Evolutionary conservation across 2,888 invertebrate genomes (phyloP), one percentile per base, ranked within the genome.

Genomic region (Leptinotarsa peninsularis): DNA sequence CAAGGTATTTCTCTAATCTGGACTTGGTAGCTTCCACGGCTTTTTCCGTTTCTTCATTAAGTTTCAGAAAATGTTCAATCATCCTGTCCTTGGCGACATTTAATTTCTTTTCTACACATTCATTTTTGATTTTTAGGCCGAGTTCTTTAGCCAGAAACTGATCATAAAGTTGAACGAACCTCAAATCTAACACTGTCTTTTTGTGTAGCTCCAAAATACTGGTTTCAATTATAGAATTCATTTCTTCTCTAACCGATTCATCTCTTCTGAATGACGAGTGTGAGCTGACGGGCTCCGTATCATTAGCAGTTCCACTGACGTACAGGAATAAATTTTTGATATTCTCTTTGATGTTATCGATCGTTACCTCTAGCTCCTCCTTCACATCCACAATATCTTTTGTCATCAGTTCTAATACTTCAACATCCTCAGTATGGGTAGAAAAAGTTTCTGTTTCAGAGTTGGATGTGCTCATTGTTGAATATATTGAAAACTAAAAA

Each of bases 121-220:
- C 10, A 4, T 56, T 73, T 5, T 68, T 56, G 15, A 58, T 58
- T 27, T 49, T 27, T 0, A n/a, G 33, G 33, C n/a, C 33, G n/a
- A 67, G 49, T 27, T 67, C 43, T 13, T 68, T 60, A n/a, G 27
- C 52, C 7, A 68, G 5, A 18, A 67, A 68, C 33, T 27, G n/a
- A 63, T 73, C 68, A 27, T 68, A 68, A 4, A 73, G 33, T 33
- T 73, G 33, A 7, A 73, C 43, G 13, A 73, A 43, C 14, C 63
- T 49, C 18, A 73, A 27, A 21, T 73, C 73, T 3, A 73, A 43
- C n/a, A 15, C 23, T 5, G 68, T 43, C 23, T 73, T 73, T n/a
- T 60, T 18, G 4, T 60, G 73, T 1, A 73, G n/a, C 18, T 68
- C 60, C 7, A 7, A 14, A 33, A 73, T 49, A 43, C 68, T 68